Evolutionary conservation across 2,113 vertebrate genomes (phyloP).

Genomic region (Apistogramma diplotaenia): DNA sequence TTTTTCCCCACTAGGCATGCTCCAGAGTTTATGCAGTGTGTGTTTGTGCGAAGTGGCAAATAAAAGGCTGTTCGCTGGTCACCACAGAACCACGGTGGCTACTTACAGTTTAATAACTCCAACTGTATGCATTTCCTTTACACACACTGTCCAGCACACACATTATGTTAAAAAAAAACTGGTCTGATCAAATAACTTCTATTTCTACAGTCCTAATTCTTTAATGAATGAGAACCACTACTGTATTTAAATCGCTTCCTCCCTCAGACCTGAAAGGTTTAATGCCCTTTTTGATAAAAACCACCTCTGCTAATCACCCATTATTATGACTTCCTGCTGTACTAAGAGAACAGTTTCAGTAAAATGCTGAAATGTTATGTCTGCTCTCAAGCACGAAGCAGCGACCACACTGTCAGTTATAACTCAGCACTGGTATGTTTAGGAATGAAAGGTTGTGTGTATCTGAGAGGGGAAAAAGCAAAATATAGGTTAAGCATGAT

Average conservation of each 20-base stretch:
- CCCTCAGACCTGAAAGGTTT: background rate
- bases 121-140: background rate
- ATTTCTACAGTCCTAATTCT: background rate
- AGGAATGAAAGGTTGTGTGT: background rate
- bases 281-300: background rate
- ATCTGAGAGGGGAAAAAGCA: background rate
- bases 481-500: background rate
- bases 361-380: background rate
- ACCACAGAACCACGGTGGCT: background rate
- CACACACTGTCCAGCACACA: background rate
- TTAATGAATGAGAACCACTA: background rate
- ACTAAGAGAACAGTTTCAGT: background rate
- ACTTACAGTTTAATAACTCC: background rate
- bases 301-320: background rate
- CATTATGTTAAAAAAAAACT: background rate
- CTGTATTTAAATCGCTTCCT: background rate
- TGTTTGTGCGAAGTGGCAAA: too few relatives aligned
- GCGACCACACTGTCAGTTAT: background rate
- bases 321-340: background rate
- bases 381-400: background rate
- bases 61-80: too few relatives aligned
- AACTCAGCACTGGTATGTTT: background rate
- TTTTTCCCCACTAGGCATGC: background rate
- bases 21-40: background rate
- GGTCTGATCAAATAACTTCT: background rate